Conservation (phyloP, 2,888 invertebrate genomes). For the Platycheirus albimanus region DNA sequence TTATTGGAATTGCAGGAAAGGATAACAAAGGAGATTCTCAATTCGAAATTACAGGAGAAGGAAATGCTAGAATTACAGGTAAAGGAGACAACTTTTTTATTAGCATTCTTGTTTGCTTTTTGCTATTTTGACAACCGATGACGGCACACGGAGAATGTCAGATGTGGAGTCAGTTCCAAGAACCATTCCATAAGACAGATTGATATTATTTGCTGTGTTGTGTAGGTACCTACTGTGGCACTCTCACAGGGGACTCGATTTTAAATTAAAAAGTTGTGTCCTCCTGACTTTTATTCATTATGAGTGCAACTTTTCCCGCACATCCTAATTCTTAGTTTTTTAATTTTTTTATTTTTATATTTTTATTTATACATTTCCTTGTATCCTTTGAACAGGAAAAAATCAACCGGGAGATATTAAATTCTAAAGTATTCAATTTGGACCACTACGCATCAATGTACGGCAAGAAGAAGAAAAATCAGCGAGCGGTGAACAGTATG, state of each 20-base stretch:
- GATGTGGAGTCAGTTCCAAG: slow-evolving; percentile 9
- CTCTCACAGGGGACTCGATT: slow-evolving; percentile 18
- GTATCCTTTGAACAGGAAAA: slow-evolving; percentile 79
- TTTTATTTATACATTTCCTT: too few relatives aligned
- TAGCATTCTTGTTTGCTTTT: slow-evolving; percentile 49
- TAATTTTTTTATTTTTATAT: too few relatives aligned
- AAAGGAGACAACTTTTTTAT: slow-evolving; percentile 65
- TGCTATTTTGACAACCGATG: slow-evolving; percentile 50
- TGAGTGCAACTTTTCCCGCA: slow-evolving; percentile 31
- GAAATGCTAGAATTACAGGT: slow-evolving; percentile 83
- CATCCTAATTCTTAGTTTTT: slow-evolving; percentile 27
- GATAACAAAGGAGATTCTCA: slow-evolving; percentile 82
- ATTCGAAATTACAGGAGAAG: slow-evolving; percentile 82
- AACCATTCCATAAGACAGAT: slow-evolving; percentile 12
- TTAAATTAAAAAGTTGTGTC: slow-evolving; percentile 55
- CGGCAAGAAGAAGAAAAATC: slow-evolving; percentile 80
- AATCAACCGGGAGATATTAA: slow-evolving; percentile 82
- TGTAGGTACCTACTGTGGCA: slow-evolving; percentile 23
- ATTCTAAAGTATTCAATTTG: slow-evolving; percentile 81
- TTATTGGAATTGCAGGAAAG: slow-evolving; percentile 82
- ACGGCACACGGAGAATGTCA: slow-evolving; percentile 12
- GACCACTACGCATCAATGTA: slow-evolving; percentile 78
- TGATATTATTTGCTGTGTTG: slow-evolving; percentile 32
- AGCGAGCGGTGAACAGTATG: slow-evolving; percentile 79
- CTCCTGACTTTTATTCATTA: slow-evolving; percentile 47